phyloP scores from a whole-genome alignment of 2,113 vertebrate species.

The Spilogale gracilis region DNA sequence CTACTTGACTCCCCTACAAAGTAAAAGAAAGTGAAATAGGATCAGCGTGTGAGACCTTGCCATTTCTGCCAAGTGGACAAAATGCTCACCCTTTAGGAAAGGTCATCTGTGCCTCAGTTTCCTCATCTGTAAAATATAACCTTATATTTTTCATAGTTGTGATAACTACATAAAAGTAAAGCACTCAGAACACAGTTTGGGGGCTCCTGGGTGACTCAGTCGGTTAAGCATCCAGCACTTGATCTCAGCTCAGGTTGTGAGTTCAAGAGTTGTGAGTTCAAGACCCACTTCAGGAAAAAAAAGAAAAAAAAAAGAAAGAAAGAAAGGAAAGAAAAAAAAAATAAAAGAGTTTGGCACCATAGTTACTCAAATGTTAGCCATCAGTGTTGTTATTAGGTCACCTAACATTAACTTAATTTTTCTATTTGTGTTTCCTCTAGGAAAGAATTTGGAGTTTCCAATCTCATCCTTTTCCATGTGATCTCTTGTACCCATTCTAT shows the following conservation, averaged over 20 bases:
- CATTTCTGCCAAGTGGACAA: neutral
- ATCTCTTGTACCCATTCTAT: neutral
- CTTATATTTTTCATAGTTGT: neutral
- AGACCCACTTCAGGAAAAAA: neutral
- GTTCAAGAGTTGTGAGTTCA: neutral
- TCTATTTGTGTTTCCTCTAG: constrained; percentile 65
- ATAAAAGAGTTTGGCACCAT: accelerated
- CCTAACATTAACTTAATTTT: constrained; percentile 37
- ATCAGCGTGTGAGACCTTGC: neutral
- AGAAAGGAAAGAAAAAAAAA: neutral
- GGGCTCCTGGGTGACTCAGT: neutral
- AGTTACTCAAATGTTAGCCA: neutral
- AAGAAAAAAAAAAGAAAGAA: neutral
- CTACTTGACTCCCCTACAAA: neutral
- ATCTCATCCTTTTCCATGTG: neutral
- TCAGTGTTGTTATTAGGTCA: neutral
- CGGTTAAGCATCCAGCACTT: neutral
- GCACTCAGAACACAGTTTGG: neutral
- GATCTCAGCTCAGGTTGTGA: neutral
- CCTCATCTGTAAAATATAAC: neutral
- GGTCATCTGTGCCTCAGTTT: neutral
- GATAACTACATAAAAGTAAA: neutral
- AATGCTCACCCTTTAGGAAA: neutral
- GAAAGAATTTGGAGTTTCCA: constrained; percentile 48
- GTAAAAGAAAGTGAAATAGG: neutral